phyloP scores from a whole-genome alignment of 2,113 vertebrate genomes.

The Albula glossodonta region DNA sequence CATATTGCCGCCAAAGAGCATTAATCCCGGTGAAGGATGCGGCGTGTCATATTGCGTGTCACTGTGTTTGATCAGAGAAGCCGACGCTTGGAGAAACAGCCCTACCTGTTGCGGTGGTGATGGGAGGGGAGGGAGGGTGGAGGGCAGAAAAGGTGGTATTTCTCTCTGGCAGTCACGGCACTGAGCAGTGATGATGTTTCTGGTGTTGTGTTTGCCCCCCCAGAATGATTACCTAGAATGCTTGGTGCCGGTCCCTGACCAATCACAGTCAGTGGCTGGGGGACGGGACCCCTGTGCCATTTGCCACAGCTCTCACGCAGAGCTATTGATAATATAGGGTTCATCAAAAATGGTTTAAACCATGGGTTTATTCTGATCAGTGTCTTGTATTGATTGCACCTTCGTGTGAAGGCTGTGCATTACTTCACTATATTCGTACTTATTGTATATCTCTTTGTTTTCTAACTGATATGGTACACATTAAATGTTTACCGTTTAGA shows the following conservation, averaged over 20 bases:
- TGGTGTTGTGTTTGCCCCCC: slow-evolving; percentile 39
- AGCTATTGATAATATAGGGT: too few species aligned
- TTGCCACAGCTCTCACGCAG: slow-evolving; percentile 26
- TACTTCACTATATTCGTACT: not conserved
- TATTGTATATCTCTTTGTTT: not conserved
- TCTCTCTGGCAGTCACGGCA: not conserved
- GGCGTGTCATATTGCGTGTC: slow-evolving; percentile 36
- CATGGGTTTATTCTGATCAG: not conserved
- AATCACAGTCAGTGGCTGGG: not conserved
- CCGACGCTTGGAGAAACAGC: slow-evolving; percentile 26
- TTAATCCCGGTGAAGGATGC: slow-evolving; percentile 48
- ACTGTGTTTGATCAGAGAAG: slow-evolving; percentile 44
- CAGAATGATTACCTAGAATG: slow-evolving; percentile 39
- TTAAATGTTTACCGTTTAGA: not conserved
- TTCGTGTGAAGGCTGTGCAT: not conserved
- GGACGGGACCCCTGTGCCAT: not conserved
- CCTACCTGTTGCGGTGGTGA: slow-evolving; percentile 11
- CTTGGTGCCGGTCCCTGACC: slow-evolving; percentile 36
- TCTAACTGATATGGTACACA: not conserved
- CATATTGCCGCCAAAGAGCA: slow-evolving; percentile 23
- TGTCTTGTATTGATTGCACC: not conserved
- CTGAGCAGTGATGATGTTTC: slow-evolving; percentile 16
- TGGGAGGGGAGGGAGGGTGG: not conserved
- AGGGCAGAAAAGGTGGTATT: not conserved
- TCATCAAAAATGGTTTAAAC: too few species aligned